A percentile compares a stretch with the other conserved stretches of the same genome.
phyloP scores from a whole-genome alignment of 2,888 invertebrate species.

The Cerastis rubricosa region DNA sequence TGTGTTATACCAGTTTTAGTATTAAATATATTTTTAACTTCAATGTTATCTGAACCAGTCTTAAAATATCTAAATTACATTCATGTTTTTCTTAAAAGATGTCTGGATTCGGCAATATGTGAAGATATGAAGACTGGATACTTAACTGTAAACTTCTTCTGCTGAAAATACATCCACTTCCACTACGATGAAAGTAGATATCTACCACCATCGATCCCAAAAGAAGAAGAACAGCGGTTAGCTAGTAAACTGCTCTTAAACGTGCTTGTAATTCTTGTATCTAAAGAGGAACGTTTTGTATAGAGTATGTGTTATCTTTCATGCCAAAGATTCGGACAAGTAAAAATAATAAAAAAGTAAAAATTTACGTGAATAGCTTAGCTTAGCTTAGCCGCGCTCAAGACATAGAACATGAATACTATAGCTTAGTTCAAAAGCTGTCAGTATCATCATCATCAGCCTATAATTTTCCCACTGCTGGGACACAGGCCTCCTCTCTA shows the following conservation, averaged over 20 bases:
- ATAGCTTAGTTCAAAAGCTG: background rate
- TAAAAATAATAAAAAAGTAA: background rate
- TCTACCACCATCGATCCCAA: background rate
- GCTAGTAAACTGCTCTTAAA: background rate
- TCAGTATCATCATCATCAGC: too few species aligned
- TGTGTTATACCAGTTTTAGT: slow-evolving; percentile 5
- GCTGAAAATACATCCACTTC: background rate
- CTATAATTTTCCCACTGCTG: too few species aligned
- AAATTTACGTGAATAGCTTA: background rate
- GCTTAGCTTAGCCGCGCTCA: background rate
- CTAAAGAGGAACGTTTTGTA: too few species aligned
- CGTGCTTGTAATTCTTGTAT: background rate
- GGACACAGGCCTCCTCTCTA: too few species aligned
- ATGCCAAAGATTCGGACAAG: background rate
- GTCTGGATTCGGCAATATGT: background rate
- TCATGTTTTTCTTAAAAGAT: background rate
- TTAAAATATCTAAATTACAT: background rate
- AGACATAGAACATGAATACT: background rate
- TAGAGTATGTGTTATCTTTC: background rate
- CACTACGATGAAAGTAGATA: background rate
- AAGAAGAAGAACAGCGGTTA: background rate
- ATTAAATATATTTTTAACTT: slow-evolving; percentile 1
- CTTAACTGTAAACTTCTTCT: background rate
- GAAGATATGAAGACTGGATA: background rate
- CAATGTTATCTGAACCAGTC: background rate